Percentiles rank a stretch among this genome's conserved stretches.
Evolutionary conservation across 1,140 invertebrate genomes (phyloP).

Genomic region (Drosophila nebulosa): DNA sequence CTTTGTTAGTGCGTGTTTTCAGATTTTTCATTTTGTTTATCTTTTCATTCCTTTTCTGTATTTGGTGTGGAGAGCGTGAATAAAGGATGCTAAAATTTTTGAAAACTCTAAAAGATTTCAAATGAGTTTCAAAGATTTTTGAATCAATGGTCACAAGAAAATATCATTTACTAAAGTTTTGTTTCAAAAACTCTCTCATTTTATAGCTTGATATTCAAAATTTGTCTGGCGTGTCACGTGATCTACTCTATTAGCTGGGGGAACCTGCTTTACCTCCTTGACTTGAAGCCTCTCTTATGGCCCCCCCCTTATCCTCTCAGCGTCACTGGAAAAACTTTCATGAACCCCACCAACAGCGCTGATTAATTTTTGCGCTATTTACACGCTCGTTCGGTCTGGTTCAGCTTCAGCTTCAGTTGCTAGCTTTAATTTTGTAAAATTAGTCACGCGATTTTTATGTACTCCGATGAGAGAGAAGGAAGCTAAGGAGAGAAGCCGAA

Average conservation of each 20-base stretch:
- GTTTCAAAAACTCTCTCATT: no score
- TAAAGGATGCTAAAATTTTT: not conserved
- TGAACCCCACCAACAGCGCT: constrained; percentile 26
- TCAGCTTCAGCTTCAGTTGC: constrained; percentile 40
- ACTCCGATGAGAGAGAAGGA: constrained; percentile 47
- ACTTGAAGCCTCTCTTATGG: not conserved
- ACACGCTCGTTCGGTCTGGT: constrained; percentile 68
- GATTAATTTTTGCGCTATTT: constrained; percentile 80
- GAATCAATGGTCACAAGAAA: no score
- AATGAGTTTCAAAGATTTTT: no score
- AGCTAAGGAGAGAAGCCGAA: not conserved
- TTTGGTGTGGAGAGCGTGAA: constrained; percentile 33
- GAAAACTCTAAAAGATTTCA: no score
- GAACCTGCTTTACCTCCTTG: constrained; percentile 35
- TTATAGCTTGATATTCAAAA: not conserved
- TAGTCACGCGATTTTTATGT: constrained; percentile 79
- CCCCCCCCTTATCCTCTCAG: not conserved
- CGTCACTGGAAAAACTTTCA: constrained; percentile 1
- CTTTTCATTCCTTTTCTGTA: not conserved
- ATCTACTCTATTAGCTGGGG: constrained; percentile 13
- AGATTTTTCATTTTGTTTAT: constrained; percentile 61
- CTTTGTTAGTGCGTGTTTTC: constrained; percentile 74
- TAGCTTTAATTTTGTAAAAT: constrained; percentile 75
- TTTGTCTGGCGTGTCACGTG: constrained; percentile 30
- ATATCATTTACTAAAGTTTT: no score